phyloP scores from a whole-genome alignment of 2,888 invertebrate species.

The Drosophila lutescens region DNA sequence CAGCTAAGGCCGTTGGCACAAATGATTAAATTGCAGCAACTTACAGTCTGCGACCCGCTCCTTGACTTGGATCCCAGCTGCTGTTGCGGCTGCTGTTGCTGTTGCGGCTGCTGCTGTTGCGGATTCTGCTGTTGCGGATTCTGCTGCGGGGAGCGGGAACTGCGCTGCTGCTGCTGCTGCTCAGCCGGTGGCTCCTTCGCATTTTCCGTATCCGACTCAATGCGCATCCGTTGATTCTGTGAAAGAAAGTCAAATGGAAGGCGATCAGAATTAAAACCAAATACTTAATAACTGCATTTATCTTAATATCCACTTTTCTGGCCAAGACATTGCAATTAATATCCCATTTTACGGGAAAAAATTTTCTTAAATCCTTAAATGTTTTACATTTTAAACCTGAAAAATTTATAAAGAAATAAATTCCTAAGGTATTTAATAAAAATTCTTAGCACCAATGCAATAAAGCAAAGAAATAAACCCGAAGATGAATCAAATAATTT shows the following conservation, averaged over 20 bases:
- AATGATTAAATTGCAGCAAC: slow-evolving; percentile 68
- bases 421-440: too few species aligned
- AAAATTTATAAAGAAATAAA: too few species aligned
- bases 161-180: slow-evolving; percentile 44
- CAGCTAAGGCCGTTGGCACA: slow-evolving; percentile 37
- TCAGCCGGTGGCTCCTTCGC: slow-evolving; percentile 67
- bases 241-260: slow-evolving; percentile 1
- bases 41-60: slow-evolving; percentile 71
- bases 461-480: too few species aligned
- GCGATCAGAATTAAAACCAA: slow-evolving; percentile 1
- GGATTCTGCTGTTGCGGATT: slow-evolving; percentile 60
- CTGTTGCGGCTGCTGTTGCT: slow-evolving; percentile 55
- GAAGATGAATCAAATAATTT: too few species aligned
- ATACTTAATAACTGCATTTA: too few species aligned
- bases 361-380: too few species aligned
- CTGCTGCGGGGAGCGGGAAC: slow-evolving; percentile 59
- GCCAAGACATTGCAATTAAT: too few species aligned
- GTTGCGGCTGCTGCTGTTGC: slow-evolving; percentile 60
- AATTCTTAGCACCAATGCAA: too few species aligned
- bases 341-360: too few species aligned
- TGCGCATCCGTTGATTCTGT: slow-evolving; percentile 83
- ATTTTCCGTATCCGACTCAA: slow-evolving; percentile 80
- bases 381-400: too few species aligned
- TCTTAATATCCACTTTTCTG: too few species aligned
- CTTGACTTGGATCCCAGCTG: slow-evolving; percentile 51